Base-by-base conservation (phyloP, 2,797 vertebrate genomes). In the Parauchenoglanis punctatus region DNA sequence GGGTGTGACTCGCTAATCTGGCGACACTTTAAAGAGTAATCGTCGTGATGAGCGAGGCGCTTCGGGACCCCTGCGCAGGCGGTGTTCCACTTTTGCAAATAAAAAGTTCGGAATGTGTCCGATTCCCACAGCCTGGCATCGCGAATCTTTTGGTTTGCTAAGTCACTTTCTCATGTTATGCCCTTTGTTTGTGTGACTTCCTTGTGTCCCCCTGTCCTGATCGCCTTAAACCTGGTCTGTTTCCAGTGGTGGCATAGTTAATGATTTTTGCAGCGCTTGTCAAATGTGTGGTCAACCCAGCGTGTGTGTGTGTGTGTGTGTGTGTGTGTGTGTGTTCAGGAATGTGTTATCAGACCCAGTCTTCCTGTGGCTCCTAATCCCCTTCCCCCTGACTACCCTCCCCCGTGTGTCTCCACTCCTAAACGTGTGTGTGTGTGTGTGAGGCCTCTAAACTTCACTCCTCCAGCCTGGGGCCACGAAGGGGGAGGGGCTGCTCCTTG, bases 281-380 rank as follows among this genome's bases (percentile, higher is more conserved):
- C 75, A 86, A 28, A 73, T 73, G 49, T 83, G 72, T 83, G 44
- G 35, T 75, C 61, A 85, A 23, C 56, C 17, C 49, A 7, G 10
- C 49, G 7, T 73, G 40, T 72, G 56, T 28, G 11, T 49, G 15
- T 65, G 23, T 72, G 54, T 49, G 10, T 77, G 59, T 31, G 81
- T 58, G n/a, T 80, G 63, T 90, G 63, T 63, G 49, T 70, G 61
- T 77, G 56, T 87, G 78, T 91, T 77, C 46, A 89, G 88, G 90
- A 89, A 89, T 91, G 89, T 87, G 86, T 91, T 89, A 91, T 91
- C 90, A 89, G 90, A 88, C 88, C 90, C 87, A 87, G 88, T 86
- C 88, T 91, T 91, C 90, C 90, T 91, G 87, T 89, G 87, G 86
- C 86, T 88, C 56, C 75, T 91, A 89, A 91, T 89, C 88, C 88